phyloP scores from a whole-genome alignment of 2,113 vertebrate genomes.

The Anser brachyrhynchus region DNA sequence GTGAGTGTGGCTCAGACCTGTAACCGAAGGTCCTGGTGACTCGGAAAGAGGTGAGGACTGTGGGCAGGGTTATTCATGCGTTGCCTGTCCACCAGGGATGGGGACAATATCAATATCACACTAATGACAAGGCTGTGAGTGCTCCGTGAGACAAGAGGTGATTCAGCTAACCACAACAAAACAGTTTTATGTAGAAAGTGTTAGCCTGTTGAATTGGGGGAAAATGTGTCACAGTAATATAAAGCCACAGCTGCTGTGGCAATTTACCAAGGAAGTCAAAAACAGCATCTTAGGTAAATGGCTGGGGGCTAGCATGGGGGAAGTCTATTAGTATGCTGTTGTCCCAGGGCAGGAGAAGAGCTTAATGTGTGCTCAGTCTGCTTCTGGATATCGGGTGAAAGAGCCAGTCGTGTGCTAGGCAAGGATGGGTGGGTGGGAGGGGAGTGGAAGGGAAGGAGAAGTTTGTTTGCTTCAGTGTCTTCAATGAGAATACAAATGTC shows the following conservation, averaged over 20 bases:
- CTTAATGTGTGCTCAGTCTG: neutral
- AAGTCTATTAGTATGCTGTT: neutral
- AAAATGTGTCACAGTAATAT: neutral
- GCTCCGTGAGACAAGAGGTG: rapidly evolving
- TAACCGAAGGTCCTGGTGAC: rapidly evolving
- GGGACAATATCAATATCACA: neutral
- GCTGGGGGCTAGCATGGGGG: neutral
- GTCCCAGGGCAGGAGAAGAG: neutral
- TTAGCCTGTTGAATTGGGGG: neutral
- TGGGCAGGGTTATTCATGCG: rapidly evolving
- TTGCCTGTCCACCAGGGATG: neutral
- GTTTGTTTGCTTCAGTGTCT: neutral
- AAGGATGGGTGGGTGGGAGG: neutral
- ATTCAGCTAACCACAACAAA: neutral
- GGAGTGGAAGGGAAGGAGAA: neutral
- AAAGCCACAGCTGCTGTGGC: neutral
- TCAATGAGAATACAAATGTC: neutral
- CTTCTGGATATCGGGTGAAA: neutral
- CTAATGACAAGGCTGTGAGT: neutral
- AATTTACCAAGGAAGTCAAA: neutral
- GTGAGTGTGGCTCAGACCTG: rapidly evolving
- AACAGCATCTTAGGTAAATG: rapidly evolving
- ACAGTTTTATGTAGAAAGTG: neutral
- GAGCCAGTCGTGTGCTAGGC: neutral
- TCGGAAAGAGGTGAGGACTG: neutral